Evolutionary conservation across 2,113 vertebrate genomes (phyloP), one percentile per base, ranked within the genome.

Genomic region (Thermophis baileyi): DNA sequence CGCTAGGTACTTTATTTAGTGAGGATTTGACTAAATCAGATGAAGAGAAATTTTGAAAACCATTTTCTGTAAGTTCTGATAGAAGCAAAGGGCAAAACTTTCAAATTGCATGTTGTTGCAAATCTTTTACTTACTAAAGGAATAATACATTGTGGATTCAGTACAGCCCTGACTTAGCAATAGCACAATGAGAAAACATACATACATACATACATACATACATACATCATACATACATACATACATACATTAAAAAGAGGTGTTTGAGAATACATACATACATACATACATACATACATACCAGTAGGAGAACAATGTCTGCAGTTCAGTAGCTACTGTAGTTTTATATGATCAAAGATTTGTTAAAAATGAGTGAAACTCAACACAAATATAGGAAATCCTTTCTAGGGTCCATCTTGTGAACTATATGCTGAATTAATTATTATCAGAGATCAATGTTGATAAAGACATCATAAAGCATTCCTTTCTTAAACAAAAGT

Each of bases 401-500:
- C 35, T 49, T n/a, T n/a, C 25, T 44, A 46, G 40, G 25, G 4
- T 74, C 47, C 60, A 74, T 50, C 18, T 35, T 35, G 60, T 9
- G 30, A 69, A 50, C 18, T 50, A 3, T 49, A 27, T 63, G 44
- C 3, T 46, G 51, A 57, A 89, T 22, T 27, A 25, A 44, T 63
- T 63, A 24, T 40, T 10, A 46, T 30, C 35, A 12, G 18, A 50
- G 22, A 74, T n/a, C n/a, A n/a, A 24, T 50, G 30, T 30, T 91
- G 51, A 6, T 25, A 46, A 49, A 40, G 63, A 3, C 4, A 86
- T 85, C 30, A 11, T 35, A 2, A 51, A 91, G 24, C 51, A 86
- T 92, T 93, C 27, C 27, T 30, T 12, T 86, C 6, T 89, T 93
- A 35, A n/a, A 9, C 94, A 87, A 10, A 94, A 91, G 69, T 92